Base-by-base conservation (phyloP, 2,888 invertebrate species). In the Lomographa bimaculata region DNA sequence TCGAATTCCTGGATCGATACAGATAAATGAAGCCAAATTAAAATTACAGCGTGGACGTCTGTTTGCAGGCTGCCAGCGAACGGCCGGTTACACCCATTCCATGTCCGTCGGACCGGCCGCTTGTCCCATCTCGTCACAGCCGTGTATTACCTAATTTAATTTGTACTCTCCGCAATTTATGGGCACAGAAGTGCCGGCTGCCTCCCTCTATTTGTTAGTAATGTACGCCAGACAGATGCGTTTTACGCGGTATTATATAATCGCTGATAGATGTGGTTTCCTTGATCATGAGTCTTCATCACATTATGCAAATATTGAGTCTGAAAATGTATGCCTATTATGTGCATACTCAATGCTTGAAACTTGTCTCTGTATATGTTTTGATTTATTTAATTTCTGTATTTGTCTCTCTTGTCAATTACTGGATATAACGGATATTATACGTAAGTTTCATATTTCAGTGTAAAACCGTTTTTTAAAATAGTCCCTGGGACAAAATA, bases 141-240 rank as follows among this genome's bases (percentile, higher is more conserved):
- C 75, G 76, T 79, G 83, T 83, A 85, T 86, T 83, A 86, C 84
- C 85, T 87, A 87, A 87, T 87, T 87, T 86, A 86, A 87, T 87
- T 87, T 85, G 86, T 83, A 80, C 75, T 76, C 78, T 64, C 73
- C 79, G 65, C 79, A 85, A 87, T 86, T 86, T 86, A 86, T 84
- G 78, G 77, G 69, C 67, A 56, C 76, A 74, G 77, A 79, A 79
- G 78, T 76, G 78, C 76, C 70, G 75, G 72, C 78, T 73, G 75
- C 68, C 65, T 60, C 61, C 60, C 63, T 60, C 61, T 71, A 71
- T 74, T 76, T 71, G 77, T 73, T 73, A 69, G 68, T 71, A 68
- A 72, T 52, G 54, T 48, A 40, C 35, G 20, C 34, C 42, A 33
- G 42, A 48, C 47, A 43, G 45, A 52, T 46, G 48, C 36, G 37